These are phyloP conservation scores for Brevimyrus niger DNA, from an alignment of 2,113 vertebrate genomes.

Conservation along the genomic window DNA sequence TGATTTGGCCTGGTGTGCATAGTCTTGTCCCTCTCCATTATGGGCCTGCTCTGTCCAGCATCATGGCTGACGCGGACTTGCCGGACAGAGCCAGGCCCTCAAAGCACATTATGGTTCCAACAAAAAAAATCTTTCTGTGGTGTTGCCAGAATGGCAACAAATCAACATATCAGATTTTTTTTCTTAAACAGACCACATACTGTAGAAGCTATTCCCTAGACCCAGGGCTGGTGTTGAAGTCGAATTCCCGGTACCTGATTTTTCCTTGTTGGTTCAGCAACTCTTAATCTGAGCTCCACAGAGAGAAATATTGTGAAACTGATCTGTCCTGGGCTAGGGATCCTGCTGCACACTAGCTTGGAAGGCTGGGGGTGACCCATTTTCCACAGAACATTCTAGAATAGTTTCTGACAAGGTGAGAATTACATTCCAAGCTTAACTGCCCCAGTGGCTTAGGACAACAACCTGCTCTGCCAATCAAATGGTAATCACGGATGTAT, in stretches of 20 bases:
- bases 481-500: background rate
- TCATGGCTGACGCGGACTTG: background rate
- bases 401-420: slow-evolving; percentile 8
- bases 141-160: no score
- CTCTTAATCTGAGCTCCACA: background rate
- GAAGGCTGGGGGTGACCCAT: background rate
- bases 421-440: slow-evolving; percentile 2
- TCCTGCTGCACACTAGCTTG: background rate
- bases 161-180: no score
- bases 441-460: background rate
- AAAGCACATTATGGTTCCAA: background rate
- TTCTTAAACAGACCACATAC: background rate
- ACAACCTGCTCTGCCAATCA: background rate
- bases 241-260: background rate
- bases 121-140: background rate
- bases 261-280: background rate
- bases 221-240: background rate
- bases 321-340: background rate
- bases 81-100: background rate
- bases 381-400: background rate
- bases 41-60: background rate
- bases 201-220: background rate
- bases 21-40: background rate
- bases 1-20: background rate
- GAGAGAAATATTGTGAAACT: background rate